A percentile compares a stretch with the other conserved stretches of the same genome.
Evolutionary conservation across 2,113 vertebrate species (phyloP).

Genomic region (Oriolus oriolus): DNA sequence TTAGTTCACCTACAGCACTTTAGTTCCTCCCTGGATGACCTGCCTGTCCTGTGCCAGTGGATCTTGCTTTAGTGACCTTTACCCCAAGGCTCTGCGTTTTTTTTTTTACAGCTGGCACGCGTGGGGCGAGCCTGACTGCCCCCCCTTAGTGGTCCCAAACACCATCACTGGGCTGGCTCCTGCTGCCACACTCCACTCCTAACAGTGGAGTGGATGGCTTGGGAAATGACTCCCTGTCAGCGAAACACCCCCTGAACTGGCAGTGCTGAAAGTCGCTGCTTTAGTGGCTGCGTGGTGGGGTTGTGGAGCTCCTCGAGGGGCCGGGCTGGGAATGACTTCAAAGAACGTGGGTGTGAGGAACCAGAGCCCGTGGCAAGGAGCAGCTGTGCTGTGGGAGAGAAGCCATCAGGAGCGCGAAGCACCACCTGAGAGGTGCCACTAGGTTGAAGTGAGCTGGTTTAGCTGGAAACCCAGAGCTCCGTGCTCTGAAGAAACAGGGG

Average conservation of each 20-base stretch:
- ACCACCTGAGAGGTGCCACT: not conserved
- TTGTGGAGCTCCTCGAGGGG: not conserved
- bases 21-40: slow-evolving; percentile 52
- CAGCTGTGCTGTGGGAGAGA: not conserved
- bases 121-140: not conserved
- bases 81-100: not conserved
- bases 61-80: slow-evolving; percentile 3
- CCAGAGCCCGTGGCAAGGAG: not conserved
- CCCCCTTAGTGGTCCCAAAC: not conserved
- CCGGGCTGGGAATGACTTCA: not conserved
- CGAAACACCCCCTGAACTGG: not conserved
- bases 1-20: slow-evolving; percentile 44
- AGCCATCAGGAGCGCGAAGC: not conserved
- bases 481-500: not conserved
- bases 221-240: not conserved
- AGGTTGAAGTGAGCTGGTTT: not conserved
- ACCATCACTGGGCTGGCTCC: not conserved
- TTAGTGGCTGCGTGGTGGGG: not conserved
- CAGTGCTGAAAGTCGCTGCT: not conserved
- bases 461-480: not conserved
- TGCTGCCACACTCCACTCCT: not conserved
- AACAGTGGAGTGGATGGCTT: not conserved
- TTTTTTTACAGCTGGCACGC: not conserved
- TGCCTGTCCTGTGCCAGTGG: slow-evolving; percentile 24
- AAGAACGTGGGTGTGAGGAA: not conserved